Evolutionary conservation across 1,140 invertebrate genomes (phyloP), one percentile per base, ranked within the genome.

Genomic region (Papilio aristodemus): DNA sequence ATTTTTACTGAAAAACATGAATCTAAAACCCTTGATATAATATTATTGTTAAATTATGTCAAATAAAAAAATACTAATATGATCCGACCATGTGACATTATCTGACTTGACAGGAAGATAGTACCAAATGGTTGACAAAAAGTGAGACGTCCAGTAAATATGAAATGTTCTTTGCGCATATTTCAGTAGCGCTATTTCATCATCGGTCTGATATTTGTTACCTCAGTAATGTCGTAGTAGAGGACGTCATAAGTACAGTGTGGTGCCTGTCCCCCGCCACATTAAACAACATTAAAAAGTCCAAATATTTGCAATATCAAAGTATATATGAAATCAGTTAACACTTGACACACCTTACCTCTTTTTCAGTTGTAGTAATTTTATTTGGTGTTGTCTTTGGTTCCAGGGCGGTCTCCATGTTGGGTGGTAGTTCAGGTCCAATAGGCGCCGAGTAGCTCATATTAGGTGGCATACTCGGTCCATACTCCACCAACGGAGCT

Each of bases 371-470:
- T 8, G 19, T 14, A 27, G 69, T 68, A 74, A 59, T 63, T 70
- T 78, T 77, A 62, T 37, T 62, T n/a, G 68, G 73, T 6, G 78
- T 72, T 22, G 68, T 57, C 60, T 81, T 83, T 3, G 70, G 14
- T 27, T 67, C 62, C 36, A 68, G 1, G 8, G 14, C 71, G 25
- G 57, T 46, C 10, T 67, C 22, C 8, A 82, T 50, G 36, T 80
- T 77, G 0, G 85, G 80, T 4, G 89, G 87, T 14, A 89, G 62
- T 67, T 91, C 86, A 0, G 89, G 87, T 0, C 87, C 89, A 41
- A 91, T 91, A 0, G 85, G 84, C 1, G 71, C 68, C 1, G 78
- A 72, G 38, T 87, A 89, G 27, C 85, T 81, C 39, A 77, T 77
- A 67, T 81, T 81, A 6, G 83, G 76, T 9, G 87, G 87, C 50